Conservation (phyloP, 2,113 vertebrate species). For the Myiagra hebetior region DNA sequence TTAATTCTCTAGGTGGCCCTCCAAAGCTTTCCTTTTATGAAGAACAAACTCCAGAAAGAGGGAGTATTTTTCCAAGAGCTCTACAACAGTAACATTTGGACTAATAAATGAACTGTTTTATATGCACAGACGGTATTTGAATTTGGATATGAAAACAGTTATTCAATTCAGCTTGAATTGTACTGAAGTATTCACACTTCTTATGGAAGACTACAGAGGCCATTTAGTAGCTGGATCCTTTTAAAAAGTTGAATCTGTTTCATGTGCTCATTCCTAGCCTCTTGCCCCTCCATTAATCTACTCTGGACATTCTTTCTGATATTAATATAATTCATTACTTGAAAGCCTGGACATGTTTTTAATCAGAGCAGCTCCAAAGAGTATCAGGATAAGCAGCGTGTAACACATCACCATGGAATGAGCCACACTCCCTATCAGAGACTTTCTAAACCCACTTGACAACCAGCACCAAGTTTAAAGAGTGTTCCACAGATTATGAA, state of each 20-base stretch:
- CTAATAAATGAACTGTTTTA: slow-evolving; percentile 72
- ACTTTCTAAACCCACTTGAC: not conserved
- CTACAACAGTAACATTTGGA: slow-evolving; percentile 68
- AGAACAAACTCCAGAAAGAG: slow-evolving; percentile 59
- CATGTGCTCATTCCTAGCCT: slow-evolving; percentile 61
- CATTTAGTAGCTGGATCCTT: slow-evolving; percentile 69
- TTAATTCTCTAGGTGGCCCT: slow-evolving; percentile 57
- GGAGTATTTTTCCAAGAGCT: slow-evolving; percentile 68
- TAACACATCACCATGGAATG: not conserved
- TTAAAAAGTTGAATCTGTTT: slow-evolving; percentile 66
- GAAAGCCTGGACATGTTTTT: slow-evolving; percentile 15
- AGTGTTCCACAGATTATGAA: not conserved
- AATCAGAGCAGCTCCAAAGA: not conserved
- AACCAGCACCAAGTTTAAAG: not conserved
- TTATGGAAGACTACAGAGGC: slow-evolving; percentile 71
- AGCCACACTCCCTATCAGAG: not conserved
- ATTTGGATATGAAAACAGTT: slow-evolving; percentile 71
- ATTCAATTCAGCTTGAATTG: slow-evolving; percentile 72
- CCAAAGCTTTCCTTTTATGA: slow-evolving; percentile 54
- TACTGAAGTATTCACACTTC: slow-evolving; percentile 74
- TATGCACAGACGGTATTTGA: slow-evolving; percentile 74
- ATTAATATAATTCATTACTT: slow-evolving; percentile 26
- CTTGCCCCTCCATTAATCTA: slow-evolving; percentile 51
- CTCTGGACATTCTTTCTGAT: slow-evolving; percentile 39
- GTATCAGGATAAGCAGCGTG: not conserved